Conservation (phyloP, 2,888 invertebrate genomes). For the Melanostoma mellinum region DNA sequence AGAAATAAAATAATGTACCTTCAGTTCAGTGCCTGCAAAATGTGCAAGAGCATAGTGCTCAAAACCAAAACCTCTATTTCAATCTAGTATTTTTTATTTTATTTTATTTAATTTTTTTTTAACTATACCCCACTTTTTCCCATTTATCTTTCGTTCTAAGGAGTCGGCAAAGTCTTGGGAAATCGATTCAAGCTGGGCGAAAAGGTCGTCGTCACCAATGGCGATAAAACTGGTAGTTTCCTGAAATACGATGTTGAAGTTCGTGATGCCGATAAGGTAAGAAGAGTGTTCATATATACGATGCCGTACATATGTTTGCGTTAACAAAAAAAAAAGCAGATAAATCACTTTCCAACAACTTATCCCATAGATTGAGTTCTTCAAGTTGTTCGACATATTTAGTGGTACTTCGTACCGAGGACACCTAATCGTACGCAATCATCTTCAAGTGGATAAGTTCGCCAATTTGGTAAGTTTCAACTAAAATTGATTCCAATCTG, state of each 20-base stretch:
- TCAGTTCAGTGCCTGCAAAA: slow-evolving; percentile 5
- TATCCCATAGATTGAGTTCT: slow-evolving; percentile 79
- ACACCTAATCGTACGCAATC: slow-evolving; percentile 81
- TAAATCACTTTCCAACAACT: slow-evolving; percentile 51
- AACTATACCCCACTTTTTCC: slow-evolving; percentile 29
- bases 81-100: slow-evolving; percentile 8
- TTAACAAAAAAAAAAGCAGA: slow-evolving; percentile 16
- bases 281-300: slow-evolving; percentile 45
- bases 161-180: slow-evolving; percentile 79
- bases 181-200: slow-evolving; percentile 80
- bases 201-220: slow-evolving; percentile 80
- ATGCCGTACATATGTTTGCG: neutral
- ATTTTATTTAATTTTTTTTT: slow-evolving; percentile 1
- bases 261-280: slow-evolving; percentile 81
- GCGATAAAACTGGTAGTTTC: slow-evolving; percentile 78
- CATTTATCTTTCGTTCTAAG: slow-evolving; percentile 72
- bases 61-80: slow-evolving; percentile 32
- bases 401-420: slow-evolving; percentile 80
- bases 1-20: slow-evolving; percentile 27
- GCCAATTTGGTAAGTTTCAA: slow-evolving; percentile 80
- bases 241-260: slow-evolving; percentile 81
- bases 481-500: slow-evolving; percentile 54
- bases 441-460: slow-evolving; percentile 81
- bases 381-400: slow-evolving; percentile 81
- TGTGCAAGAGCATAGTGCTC: slow-evolving; percentile 24